Base-by-base conservation (phyloP, 30 jellyfish, hydroid and myxozoan genomes). In the Chrysaora quinquecirrha region DNA sequence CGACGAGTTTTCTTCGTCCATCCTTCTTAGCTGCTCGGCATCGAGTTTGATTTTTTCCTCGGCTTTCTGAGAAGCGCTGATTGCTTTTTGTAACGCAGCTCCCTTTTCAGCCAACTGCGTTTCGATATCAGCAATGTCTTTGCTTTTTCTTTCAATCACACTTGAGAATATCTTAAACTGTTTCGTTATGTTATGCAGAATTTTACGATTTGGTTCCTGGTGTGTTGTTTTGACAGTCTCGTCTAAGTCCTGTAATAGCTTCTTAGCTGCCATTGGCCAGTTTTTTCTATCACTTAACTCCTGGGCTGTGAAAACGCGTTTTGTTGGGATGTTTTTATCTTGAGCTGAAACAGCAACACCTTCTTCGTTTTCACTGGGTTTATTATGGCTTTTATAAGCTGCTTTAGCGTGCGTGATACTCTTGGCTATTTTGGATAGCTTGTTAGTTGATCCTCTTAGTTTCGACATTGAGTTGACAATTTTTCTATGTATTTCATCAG, bases 261-360 rank as follows among this genome's bases (percentile, higher is more conserved):
- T 75, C 80, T 72, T 71, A 11, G 76, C 23, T 48, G 93, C 89
- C 1, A 79, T 20, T 80, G 63, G 46, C 92, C 92, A 80, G 12
- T 78, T 63, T n/a, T 62, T 78, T 58, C 34, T 63, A 29, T 62
- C 85, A 1, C 61, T 71, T 34, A 88, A 68, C 27, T 88, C 96
- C 22, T 65, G 67, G 4, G 92, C 75, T n/a, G 85, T 70, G 48
- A 78, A 4, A 30, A 34, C 3, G 9, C 58, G 58, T 16, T 43
- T 43, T 16, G 58, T 6, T 43, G 58, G 9, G 24, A 20, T 10
- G 68, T 3, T 52, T 19, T 52, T 52, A 25, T 52, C 25, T 3
- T 19, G 12, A 3, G 24, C 2, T 3, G 68, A 2, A 20, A 19
- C 68, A 20, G 68, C 68, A 19, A 9, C 68, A 20, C 68, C 19